Evolutionary conservation across 2,113 vertebrate species (phyloP).

Genomic region (Maccullochella peelii): DNA sequence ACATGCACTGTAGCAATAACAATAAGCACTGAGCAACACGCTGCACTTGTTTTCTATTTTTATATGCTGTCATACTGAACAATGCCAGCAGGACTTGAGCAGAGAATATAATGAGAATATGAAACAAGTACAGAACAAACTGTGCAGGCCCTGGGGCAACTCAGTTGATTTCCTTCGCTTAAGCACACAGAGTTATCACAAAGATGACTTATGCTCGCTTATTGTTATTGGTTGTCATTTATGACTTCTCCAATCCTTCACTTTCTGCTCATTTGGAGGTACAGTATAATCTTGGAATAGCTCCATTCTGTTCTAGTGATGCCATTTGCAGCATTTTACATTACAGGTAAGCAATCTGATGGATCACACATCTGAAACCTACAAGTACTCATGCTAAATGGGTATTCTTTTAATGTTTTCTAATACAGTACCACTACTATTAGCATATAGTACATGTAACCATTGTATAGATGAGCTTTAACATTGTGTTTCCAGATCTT

Average conservation of each 20-base stretch:
- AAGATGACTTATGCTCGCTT: neutral
- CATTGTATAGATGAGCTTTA: neutral
- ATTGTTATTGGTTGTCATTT: slow-evolving; percentile 22
- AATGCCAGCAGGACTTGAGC: slow-evolving; percentile 7
- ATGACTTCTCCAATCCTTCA: neutral
- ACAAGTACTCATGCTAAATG: neutral
- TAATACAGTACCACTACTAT: neutral
- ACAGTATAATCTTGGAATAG: neutral
- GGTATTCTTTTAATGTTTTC: neutral
- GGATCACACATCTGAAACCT: neutral
- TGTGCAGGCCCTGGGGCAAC: slow-evolving; percentile 33
- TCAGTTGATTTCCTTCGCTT: slow-evolving; percentile 18
- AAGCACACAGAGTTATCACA: slow-evolving; percentile 4
- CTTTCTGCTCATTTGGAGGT: neutral
- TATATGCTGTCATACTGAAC: slow-evolving; percentile 16
- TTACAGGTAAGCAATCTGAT: neutral
- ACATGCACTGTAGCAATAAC: neutral
- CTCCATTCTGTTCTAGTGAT: neutral
- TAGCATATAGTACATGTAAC: neutral
- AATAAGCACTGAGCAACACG: neutral
- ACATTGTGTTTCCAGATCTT: neutral
- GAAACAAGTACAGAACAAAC: slow-evolving; percentile 28
- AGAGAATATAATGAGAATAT: slow-evolving; percentile 47
- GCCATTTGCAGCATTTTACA: neutral
- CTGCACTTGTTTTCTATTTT: slow-evolving; percentile 40